Evolutionary conservation across 1,140 invertebrate species (phyloP).

Genomic region (Scylla paramamosain): DNA sequence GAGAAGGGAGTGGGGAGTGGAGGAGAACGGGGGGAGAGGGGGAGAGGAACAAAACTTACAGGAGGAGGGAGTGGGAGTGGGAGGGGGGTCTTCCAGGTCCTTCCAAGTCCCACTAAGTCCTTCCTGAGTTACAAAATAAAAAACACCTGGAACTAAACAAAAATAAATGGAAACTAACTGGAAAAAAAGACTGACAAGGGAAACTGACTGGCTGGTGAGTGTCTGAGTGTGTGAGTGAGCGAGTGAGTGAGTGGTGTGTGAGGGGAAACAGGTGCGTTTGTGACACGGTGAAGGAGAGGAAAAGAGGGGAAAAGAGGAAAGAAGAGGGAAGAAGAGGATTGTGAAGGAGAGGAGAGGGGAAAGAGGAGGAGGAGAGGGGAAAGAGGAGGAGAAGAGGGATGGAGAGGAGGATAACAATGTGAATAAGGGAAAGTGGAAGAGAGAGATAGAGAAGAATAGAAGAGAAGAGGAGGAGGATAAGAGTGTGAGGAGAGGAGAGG

Average conservation of each 20-base stretch:
- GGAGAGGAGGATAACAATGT: background rate
- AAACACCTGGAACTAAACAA: too few species aligned
- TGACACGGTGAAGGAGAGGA: too few species aligned
- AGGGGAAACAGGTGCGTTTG: too few species aligned
- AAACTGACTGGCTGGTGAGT: too few species aligned
- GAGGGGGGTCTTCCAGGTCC: too few species aligned
- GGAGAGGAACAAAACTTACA: background rate
- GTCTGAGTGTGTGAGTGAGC: too few species aligned
- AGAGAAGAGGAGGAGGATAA: background rate
- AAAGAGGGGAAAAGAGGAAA: background rate
- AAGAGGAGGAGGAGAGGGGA: background rate
- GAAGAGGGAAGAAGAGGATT: background rate
- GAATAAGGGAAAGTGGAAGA: background rate
- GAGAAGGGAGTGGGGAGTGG: background rate
- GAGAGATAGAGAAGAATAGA: background rate
- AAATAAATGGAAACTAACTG: too few species aligned
- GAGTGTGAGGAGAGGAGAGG: background rate
- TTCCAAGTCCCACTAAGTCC: too few species aligned
- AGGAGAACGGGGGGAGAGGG: background rate
- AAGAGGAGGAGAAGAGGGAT: background rate
- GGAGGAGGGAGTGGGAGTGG: background rate
- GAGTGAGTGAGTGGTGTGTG: too few species aligned
- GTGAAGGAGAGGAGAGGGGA: background rate
- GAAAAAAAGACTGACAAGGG: too few species aligned
- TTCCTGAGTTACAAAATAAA: too few species aligned